Percentiles rank a stretch among this genome's conserved stretches.
Conservation (phyloP, 1,140 invertebrate species). For the Danaus plexippus region DNA sequence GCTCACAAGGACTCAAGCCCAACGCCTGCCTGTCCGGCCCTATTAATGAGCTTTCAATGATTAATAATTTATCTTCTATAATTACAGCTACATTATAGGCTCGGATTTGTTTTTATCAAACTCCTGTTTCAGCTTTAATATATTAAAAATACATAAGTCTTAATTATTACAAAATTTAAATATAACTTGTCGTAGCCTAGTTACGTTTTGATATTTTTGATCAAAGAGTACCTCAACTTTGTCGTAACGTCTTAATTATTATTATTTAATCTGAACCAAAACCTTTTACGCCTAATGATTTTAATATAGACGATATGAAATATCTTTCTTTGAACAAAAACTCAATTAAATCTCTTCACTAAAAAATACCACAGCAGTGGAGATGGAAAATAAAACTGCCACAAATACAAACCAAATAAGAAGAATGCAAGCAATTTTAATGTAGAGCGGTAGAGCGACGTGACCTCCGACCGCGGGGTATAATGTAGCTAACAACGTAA, state of each 20-base stretch:
- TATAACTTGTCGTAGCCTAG: no score
- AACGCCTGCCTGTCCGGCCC: constrained; percentile 12
- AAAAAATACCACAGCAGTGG: constrained; percentile 36
- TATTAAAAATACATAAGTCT: no score
- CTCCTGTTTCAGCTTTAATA: no score
- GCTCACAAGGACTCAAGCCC: constrained; percentile 27
- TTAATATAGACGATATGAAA: constrained; percentile 12
- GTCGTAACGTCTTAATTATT: no score
- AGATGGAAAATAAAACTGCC: constrained; percentile 53
- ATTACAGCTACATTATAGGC: no score
- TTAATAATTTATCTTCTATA: no score
- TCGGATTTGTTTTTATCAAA: no score
- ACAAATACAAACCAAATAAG: constrained; percentile 57
- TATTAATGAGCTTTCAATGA: constrained; percentile 22
- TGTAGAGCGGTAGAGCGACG: constrained; percentile 49
- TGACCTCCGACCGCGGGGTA: constrained; percentile 45
- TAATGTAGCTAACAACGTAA: constrained; percentile 52
- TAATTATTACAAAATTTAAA: no score
- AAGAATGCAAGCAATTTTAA: constrained; percentile 71
- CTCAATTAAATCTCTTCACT: constrained; percentile 45
- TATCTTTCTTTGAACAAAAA: constrained; percentile 17
- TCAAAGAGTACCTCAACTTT: no score
- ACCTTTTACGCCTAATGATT: no score
- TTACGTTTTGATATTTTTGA: no score
- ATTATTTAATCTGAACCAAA: no score